These are phyloP conservation scores for Hypsibius dujardini DNA, from an alignment of 1,140 invertebrate species.

Conservation along the genomic window DNA sequence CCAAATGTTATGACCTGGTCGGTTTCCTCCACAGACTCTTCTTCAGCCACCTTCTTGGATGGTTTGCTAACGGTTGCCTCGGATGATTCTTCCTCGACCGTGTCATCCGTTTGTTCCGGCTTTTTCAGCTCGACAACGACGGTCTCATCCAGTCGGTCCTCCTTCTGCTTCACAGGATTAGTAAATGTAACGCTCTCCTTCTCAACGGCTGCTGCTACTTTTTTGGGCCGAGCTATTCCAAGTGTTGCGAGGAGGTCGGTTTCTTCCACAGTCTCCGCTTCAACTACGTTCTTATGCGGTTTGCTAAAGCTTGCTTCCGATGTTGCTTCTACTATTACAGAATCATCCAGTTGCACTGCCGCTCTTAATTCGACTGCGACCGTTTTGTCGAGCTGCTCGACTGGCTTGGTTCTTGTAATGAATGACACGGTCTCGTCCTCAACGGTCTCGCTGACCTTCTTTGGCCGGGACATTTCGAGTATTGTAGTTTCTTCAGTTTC, in stretches of 20 bases:
- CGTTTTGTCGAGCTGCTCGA: background rate
- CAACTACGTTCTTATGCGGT: background rate
- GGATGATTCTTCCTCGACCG: background rate
- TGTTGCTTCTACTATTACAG: background rate
- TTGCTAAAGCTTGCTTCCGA: background rate
- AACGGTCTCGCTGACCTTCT: background rate
- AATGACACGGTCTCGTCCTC: background rate
- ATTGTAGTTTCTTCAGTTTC: no score
- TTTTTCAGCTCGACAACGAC: constrained; percentile 3
- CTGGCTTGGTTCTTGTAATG: background rate
- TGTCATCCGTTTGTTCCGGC: background rate
- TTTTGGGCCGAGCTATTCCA: no score
- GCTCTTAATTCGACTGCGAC: background rate
- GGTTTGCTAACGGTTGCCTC: background rate
- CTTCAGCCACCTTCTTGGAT: background rate
- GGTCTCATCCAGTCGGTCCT: background rate
- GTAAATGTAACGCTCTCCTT: background rate
- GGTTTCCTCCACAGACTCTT: no score
- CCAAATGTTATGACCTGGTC: no score
- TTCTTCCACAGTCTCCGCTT: background rate
- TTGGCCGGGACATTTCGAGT: no score
- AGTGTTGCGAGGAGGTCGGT: background rate
- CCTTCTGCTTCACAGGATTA: background rate
- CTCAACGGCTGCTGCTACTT: background rate
- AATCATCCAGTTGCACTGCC: background rate